Evolutionary conservation across 2,113 vertebrate species (phyloP).

Genomic region (Ceuthmochares aereus): DNA sequence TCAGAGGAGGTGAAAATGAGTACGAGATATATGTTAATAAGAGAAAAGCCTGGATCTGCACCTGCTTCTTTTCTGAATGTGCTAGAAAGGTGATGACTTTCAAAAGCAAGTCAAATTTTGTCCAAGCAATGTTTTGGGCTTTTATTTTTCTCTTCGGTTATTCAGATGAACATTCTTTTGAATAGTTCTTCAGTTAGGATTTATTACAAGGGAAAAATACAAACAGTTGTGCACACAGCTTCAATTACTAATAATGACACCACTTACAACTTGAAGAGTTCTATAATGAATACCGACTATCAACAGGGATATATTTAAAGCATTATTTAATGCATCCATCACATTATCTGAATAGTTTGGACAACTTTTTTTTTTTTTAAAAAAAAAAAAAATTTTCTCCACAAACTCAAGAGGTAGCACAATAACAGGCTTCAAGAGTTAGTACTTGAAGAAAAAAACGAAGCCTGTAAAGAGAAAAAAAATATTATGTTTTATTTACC

Average conservation of each 20-base stretch:
- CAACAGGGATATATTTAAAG: background rate
- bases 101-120: background rate
- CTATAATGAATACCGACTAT: background rate
- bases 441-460: background rate
- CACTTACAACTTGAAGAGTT: background rate
- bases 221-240: background rate
- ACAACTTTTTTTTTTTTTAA: background rate
- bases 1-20: background rate
- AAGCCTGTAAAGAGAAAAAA: background rate
- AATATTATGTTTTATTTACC: background rate
- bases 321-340: background rate
- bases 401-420: background rate
- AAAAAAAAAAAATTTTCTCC: background rate
- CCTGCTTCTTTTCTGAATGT: background rate
- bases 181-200: background rate
- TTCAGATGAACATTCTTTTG: background rate
- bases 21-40: background rate
- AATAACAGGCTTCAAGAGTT: background rate
- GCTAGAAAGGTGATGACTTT: background rate
- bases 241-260: fast-evolving
- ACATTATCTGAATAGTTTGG: background rate
- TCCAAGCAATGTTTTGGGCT: background rate
- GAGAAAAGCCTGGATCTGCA: background rate
- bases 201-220: background rate
- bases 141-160: background rate